Conservation (phyloP, 2,113 vertebrate species). For the Cnemophilus loriae region DNA sequence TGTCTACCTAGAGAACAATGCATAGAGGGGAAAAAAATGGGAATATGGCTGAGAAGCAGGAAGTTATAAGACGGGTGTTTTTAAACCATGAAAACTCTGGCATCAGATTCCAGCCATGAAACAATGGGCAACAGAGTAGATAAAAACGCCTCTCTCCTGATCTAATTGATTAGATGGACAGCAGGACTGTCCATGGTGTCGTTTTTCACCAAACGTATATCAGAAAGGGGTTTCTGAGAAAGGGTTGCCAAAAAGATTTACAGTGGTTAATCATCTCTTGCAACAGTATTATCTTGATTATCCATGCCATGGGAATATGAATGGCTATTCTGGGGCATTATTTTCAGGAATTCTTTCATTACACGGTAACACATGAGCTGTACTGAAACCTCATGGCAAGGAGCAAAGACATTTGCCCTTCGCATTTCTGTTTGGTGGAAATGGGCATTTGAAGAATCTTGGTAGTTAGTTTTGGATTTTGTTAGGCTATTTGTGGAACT, state of each 20-base stretch:
- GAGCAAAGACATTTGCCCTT: not conserved
- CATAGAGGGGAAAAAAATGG: not conserved
- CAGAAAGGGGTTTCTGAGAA: constrained; percentile 18
- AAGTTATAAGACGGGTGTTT: not conserved
- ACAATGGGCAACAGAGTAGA: constrained; percentile 43
- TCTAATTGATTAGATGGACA: constrained; percentile 42
- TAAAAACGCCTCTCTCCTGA: constrained; percentile 8
- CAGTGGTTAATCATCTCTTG: constrained; percentile 36
- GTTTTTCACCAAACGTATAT: not conserved
- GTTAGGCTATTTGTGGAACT: not conserved
- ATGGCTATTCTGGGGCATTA: constrained; percentile 10
- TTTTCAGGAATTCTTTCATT: constrained; percentile 55
- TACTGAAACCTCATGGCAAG: not conserved
- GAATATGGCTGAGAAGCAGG: not conserved
- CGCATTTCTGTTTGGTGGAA: not conserved
- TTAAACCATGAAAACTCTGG: constrained; percentile 16
- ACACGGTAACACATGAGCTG: not conserved
- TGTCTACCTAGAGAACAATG: constrained; percentile 34
- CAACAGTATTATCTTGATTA: constrained; percentile 50
- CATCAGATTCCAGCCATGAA: not conserved
- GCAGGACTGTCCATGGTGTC: not conserved
- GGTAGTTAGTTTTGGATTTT: not conserved
- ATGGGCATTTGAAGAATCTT: not conserved
- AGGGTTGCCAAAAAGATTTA: constrained; percentile 42
- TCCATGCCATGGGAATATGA: constrained; percentile 23